Conservation (phyloP, 1,140 invertebrate species). For the Caenorhabditis latens region DNA sequence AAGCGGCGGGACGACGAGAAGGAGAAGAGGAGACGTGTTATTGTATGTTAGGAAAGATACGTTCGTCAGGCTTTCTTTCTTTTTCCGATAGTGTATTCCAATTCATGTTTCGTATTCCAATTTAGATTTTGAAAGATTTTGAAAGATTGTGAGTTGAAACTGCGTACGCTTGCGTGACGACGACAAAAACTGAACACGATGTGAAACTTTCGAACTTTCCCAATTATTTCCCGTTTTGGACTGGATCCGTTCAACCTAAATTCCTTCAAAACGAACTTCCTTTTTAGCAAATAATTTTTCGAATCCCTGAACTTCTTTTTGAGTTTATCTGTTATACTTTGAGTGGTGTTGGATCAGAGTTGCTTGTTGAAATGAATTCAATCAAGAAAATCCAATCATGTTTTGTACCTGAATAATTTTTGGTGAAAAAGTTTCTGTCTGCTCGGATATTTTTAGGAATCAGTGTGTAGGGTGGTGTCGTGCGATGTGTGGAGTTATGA, state of each 20-base stretch:
- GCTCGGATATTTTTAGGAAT: too few relatives aligned
- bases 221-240: too few relatives aligned
- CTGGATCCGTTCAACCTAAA: too few relatives aligned
- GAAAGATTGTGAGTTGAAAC: slow-evolving; percentile 34
- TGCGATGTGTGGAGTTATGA: too few relatives aligned
- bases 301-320: neutral
- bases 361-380: too few relatives aligned
- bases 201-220: neutral
- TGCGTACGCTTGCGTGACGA: neutral
- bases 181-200: neutral
- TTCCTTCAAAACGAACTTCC: too few relatives aligned
- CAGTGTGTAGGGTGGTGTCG: too few relatives aligned
- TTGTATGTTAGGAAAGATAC: slow-evolving; percentile 28
- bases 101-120: neutral
- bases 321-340: too few relatives aligned
- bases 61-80: slow-evolving; percentile 23
- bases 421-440: too few relatives aligned
- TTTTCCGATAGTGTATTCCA: slow-evolving; percentile 7
- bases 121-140: neutral
- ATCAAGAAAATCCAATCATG: too few relatives aligned
- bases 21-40: slow-evolving; percentile 23
- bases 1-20: neutral
- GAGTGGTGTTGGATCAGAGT: too few relatives aligned
- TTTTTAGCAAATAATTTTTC: neutral
- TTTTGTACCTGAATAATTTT: too few relatives aligned